These are phyloP conservation scores for Ecdyonurus torrentis DNA, from an alignment of 2,888 invertebrate species.

Conservation along the genomic window DNA sequence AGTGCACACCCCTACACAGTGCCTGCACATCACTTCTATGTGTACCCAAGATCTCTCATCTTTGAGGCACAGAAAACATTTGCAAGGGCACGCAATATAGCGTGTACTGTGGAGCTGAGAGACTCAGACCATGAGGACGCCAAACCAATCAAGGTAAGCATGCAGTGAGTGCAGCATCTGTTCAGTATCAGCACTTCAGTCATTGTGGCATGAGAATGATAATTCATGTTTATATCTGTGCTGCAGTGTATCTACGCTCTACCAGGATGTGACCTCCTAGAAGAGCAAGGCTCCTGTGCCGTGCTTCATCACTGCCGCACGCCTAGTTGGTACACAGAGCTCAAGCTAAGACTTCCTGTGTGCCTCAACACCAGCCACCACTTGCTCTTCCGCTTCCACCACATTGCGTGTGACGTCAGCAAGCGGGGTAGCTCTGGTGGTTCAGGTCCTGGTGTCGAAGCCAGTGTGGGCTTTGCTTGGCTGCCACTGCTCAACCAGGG, in stretches of 20 bases:
- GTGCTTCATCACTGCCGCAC: conserved; percentile 80
- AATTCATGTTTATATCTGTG: conserved; percentile 12
- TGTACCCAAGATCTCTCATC: conserved; percentile 71
- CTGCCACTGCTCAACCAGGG: conserved; percentile 70
- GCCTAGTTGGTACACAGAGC: conserved; percentile 86
- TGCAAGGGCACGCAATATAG: conserved; percentile 84
- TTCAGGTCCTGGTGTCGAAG: conserved; percentile 39
- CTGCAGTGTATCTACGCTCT: conserved; percentile 57
- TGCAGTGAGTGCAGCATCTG: not conserved
- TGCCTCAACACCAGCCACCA: conserved; percentile 76
- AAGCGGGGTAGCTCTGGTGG: conserved; percentile 42
- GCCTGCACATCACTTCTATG: conserved; percentile 79
- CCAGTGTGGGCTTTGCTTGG: conserved; percentile 85
- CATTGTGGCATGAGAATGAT: not conserved
- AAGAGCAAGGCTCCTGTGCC: conserved; percentile 33
- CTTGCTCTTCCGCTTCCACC: conserved; percentile 86
- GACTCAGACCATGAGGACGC: conserved; percentile 62
- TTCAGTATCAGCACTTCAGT: not conserved
- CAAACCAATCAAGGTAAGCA: conserved; percentile 50
- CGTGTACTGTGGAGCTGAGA: conserved; percentile 73
- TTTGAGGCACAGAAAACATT: conserved; percentile 88
- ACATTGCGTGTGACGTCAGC: conserved; percentile 81
- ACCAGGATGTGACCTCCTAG: conserved; percentile 44
- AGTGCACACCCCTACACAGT: conserved; percentile 64
- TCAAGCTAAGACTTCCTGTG: conserved; percentile 78